Percentiles rank a stretch among this genome's conserved stretches.
These are phyloP conservation scores for Nephrocerus scutellatus DNA, from an alignment of 2,888 invertebrate species.

Conservation along the genomic window DNA sequence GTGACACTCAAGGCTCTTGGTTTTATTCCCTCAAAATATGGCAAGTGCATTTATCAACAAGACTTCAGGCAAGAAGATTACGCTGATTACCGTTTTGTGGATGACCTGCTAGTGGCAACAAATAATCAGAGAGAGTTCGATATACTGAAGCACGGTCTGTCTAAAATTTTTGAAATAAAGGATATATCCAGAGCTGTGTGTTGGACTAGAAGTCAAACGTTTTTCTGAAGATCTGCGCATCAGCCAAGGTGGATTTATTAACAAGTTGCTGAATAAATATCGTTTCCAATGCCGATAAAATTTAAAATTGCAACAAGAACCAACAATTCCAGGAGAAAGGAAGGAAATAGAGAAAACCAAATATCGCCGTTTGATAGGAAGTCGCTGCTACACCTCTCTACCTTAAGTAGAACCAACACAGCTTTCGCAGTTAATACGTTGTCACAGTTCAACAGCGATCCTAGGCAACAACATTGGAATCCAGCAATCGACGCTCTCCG, in stretches of 20 bases:
- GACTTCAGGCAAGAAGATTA: background rate
- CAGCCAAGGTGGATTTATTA: constrained; percentile 7
- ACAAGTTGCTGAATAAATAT: constrained; percentile 7
- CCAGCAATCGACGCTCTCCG: constrained; percentile 1
- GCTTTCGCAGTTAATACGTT: constrained; percentile 9
- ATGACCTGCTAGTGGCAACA: too few relatives aligned
- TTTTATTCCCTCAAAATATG: constrained; percentile 7
- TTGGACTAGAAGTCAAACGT: too few relatives aligned
- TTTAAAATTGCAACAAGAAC: too few relatives aligned
- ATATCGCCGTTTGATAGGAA: too few relatives aligned
- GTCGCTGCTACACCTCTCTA: constrained; percentile 9
- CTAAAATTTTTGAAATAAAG: constrained; percentile 2
- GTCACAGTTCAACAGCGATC: too few relatives aligned
- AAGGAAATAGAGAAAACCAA: constrained; percentile 6
- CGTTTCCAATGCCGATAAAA: too few relatives aligned
- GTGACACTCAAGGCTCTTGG: constrained; percentile 1
- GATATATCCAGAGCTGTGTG: too few relatives aligned
- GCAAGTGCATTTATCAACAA: constrained; percentile 8
- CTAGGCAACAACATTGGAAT: too few relatives aligned
- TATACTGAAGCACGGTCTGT: background rate
- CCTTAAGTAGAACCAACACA: constrained; percentile 14
- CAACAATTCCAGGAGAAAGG: constrained; percentile 5
- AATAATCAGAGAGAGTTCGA: too few relatives aligned
- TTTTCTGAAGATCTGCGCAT: background rate
- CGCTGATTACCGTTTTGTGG: constrained; percentile 3